Evolutionary conservation across 2,888 invertebrate genomes (phyloP).

Genomic region (Mechanitis mazaeus): DNA sequence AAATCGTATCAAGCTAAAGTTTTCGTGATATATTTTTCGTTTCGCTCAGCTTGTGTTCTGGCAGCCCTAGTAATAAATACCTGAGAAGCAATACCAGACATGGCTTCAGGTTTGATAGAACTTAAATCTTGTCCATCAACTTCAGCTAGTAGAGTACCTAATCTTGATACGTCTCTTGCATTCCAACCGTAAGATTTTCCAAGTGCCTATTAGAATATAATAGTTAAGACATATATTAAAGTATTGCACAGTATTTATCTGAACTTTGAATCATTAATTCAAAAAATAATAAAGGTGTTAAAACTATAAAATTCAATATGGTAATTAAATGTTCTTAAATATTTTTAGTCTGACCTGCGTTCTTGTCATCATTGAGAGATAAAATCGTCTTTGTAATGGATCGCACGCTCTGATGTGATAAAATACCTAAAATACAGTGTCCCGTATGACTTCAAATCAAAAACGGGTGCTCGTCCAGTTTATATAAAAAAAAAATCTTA

Average conservation of each 20-base stretch:
- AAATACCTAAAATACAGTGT: slow-evolving; percentile 45
- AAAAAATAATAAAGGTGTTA: neutral
- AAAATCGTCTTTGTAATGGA: slow-evolving; percentile 60
- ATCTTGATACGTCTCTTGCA: slow-evolving; percentile 57
- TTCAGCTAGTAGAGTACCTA: slow-evolving; percentile 59
- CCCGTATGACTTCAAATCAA: too few relatives aligned
- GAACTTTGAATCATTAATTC: too few relatives aligned
- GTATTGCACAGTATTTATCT: slow-evolving; percentile 7
- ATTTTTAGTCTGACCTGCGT: slow-evolving; percentile 46
- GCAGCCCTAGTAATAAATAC: slow-evolving; percentile 33
- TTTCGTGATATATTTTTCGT: too few relatives aligned
- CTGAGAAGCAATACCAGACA: slow-evolving; percentile 58
- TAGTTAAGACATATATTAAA: slow-evolving; percentile 11
- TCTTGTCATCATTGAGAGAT: slow-evolving; percentile 60
- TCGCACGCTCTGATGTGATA: slow-evolving; percentile 66
- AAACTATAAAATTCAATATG: neutral
- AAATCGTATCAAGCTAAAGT: too few relatives aligned
- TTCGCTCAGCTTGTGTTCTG: too few relatives aligned
- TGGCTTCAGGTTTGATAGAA: slow-evolving; percentile 57
- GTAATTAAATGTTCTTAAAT: neutral
- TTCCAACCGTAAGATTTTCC: slow-evolving; percentile 68
- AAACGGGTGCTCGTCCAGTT: too few relatives aligned
- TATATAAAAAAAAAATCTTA: too few relatives aligned
- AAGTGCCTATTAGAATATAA: slow-evolving; percentile 44
- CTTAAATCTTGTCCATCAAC: slow-evolving; percentile 51